These are phyloP conservation scores for Cephus sareptanus DNA, from an alignment of 2,888 invertebrate species.

Conservation along the genomic window DNA sequence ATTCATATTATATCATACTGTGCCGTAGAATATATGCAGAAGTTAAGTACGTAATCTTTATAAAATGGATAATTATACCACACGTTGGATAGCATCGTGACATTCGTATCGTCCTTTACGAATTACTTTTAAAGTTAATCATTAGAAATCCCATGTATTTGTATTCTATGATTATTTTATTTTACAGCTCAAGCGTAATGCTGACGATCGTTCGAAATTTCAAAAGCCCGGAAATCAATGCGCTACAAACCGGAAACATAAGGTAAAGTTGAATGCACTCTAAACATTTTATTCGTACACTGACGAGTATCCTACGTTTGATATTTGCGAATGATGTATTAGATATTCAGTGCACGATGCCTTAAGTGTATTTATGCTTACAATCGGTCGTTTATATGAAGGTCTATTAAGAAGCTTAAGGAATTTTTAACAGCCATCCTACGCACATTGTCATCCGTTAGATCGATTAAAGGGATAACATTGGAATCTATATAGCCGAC, in stretches of 20 bases:
- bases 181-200: constrained; percentile 28
- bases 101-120: no score
- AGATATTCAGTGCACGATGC: neutral
- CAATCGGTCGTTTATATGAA: neutral
- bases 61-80: no score
- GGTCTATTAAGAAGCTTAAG: neutral
- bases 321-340: neutral
- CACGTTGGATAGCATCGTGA: no score
- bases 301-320: neutral
- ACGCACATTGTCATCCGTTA: neutral
- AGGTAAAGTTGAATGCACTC: neutral
- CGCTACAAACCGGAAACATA: neutral
- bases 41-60: no score
- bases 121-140: neutral
- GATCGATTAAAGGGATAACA: neutral
- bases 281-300: neutral
- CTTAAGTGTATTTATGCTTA: neutral
- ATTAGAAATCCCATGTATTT: neutral
- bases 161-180: neutral
- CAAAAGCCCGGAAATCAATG: constrained; percentile 22
- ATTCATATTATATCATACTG: neutral
- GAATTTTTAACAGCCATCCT: neutral
- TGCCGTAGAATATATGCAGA: neutral
- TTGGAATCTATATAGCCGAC: neutral
- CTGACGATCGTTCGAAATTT: constrained; percentile 26